Conservation (phyloP, 2,113 vertebrate species). For the Macrotis lagotis region DNA sequence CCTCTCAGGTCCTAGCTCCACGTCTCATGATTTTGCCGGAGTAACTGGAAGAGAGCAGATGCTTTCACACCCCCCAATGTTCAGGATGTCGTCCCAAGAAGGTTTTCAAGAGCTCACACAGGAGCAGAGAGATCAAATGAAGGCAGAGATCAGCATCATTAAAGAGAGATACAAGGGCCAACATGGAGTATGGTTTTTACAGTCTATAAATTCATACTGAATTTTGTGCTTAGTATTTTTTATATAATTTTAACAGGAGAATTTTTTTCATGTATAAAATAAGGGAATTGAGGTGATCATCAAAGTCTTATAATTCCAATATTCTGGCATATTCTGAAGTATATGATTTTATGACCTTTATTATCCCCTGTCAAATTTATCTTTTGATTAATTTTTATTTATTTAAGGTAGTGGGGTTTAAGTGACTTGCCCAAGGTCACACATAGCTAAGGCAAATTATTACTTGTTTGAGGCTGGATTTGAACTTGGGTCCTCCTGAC, state of each 20-base stretch:
- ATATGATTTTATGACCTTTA: neutral
- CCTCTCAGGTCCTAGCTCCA: conserved; percentile 88
- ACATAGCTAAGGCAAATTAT: too few relatives aligned
- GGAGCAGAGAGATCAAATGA: conserved; percentile 88
- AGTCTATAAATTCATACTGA: neutral
- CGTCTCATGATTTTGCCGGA: conserved; percentile 84
- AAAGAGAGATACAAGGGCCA: conserved; percentile 88
- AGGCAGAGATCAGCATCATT: conserved; percentile 85
- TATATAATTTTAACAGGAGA: neutral
- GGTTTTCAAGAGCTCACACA: conserved; percentile 87
- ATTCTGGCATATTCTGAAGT: conserved; percentile 16
- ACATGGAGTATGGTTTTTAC: conserved; percentile 83
- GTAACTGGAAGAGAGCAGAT: conserved; percentile 82
- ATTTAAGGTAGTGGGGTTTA: too few relatives aligned
- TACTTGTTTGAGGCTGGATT: too few relatives aligned
- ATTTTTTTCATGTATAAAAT: neutral
- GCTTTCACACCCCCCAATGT: conserved; percentile 78
- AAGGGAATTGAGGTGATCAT: neutral
- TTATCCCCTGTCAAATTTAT: too few relatives aligned
- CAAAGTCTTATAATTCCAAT: neutral
- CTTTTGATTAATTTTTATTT: too few relatives aligned
- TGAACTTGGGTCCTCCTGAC: too few relatives aligned
- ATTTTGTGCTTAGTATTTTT: neutral
- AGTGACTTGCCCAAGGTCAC: too few relatives aligned
- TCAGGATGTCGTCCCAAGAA: conserved; percentile 88